Conservation (phyloP, 1,140 invertebrate species). For the Caenorhabditis briggsae region DNA sequence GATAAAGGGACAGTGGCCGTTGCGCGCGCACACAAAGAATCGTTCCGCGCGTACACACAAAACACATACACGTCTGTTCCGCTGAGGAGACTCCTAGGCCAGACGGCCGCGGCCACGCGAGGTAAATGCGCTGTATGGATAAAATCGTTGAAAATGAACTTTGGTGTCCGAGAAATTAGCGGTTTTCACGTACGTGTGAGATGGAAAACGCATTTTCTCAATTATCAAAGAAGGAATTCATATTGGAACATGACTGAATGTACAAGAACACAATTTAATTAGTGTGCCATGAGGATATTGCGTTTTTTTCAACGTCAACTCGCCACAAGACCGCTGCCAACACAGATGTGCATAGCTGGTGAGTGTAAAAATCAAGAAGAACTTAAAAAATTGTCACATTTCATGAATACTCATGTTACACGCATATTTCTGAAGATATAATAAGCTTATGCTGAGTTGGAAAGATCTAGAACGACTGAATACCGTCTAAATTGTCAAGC, state of each 20-base stretch:
- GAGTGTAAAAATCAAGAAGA: not conserved
- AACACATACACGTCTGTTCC: not conserved
- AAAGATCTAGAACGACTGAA: too few relatives aligned
- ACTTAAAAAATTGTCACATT: too few relatives aligned
- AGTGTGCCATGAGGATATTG: not conserved
- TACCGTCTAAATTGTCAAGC: too few relatives aligned
- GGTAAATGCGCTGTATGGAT: not conserved
- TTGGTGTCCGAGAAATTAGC: not conserved
- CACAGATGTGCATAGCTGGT: slow-evolving; percentile 36
- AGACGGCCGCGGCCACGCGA: not conserved
- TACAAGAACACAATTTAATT: not conserved
- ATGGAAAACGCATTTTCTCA: not conserved
- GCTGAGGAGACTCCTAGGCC: not conserved
- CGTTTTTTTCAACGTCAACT: not conserved
- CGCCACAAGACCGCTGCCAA: slow-evolving; percentile 14
- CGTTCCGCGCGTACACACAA: too few relatives aligned
- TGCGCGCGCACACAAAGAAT: too few relatives aligned
- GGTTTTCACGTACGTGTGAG: not conserved
- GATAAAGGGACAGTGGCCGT: too few relatives aligned
- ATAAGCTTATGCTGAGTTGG: too few relatives aligned
- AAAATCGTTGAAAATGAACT: not conserved
- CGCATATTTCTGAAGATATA: too few relatives aligned
- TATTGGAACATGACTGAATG: not conserved
- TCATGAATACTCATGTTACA: too few relatives aligned
- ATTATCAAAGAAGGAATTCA: not conserved